Evolutionary conservation across 2,888 invertebrate species (phyloP), one percentile per base, ranked within the genome.

Genomic region (Monoplex corrugatus): DNA sequence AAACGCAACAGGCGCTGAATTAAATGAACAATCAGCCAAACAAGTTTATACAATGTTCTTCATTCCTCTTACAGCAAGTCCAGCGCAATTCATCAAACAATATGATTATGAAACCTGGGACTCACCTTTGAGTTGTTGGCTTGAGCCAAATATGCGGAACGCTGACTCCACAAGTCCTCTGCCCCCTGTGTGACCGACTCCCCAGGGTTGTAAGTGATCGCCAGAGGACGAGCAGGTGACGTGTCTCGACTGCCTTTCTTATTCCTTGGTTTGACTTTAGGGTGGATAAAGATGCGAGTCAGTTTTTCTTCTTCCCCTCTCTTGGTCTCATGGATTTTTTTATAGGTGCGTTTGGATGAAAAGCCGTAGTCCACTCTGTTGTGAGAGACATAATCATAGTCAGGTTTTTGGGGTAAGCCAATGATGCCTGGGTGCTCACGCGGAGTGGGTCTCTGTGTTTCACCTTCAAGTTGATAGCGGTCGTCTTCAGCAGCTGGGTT

Each of bases 311-410:
- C 92, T 86, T 94, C 94, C 43, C 94, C 94, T 57, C 91, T 93
- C 90, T 92, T 92, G 82, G 92, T 93, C 38, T 93, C 92, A 57
- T 92, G 91, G 78, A 94, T 91, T n/a, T 92, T 91, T 75, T 91
- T 91, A 90, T 94, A 94, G 3, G 92, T 91, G 86, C 91, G 93
- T 86, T 87, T 91, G 19, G 91, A 92, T 23, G 89, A 90, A 75
- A 90, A 89, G 6, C 94, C 94, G 89, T 94, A 93, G 88, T 94
- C 93, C 13, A 91, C 82, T 85, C 94, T 94, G 92, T 94, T 94
- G 83, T 93, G 91, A 82, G 92, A 92, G 13, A 94, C 91, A 91
- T 92, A 94, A 86, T 94, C 94, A 90, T 93, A 92, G 86, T 89
- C 92, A 5, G 93, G 93, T 44, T 90, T 91, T 63, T 87, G 88